Conservation (phyloP, 2,797 vertebrate species). For the Melopsittacus undulatus region DNA sequence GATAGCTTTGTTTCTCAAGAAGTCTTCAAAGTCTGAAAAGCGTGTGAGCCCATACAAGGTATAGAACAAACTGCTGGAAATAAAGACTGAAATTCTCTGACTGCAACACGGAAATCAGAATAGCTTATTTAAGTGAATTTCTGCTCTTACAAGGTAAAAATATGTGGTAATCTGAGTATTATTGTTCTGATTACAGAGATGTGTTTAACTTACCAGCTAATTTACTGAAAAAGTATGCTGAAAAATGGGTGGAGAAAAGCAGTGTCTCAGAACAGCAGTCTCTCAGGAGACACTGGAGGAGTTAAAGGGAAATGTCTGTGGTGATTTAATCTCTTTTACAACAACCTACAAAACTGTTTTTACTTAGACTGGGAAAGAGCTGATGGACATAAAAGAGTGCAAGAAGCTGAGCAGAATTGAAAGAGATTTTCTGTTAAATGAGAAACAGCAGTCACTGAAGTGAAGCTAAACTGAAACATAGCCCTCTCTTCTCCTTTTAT, state of each 20-base stretch:
- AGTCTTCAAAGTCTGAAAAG: background rate
- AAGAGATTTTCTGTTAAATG: constrained; percentile 36
- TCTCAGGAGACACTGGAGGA: background rate
- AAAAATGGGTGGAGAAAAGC: background rate
- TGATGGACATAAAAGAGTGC: constrained; percentile 6
- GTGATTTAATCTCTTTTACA: constrained; percentile 3
- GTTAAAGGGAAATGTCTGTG: background rate
- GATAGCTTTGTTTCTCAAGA: background rate
- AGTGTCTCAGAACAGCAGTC: background rate
- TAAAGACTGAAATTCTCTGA: background rate
- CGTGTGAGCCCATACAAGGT: background rate
- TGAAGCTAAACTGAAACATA: constrained; percentile 22
- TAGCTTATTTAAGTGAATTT: background rate
- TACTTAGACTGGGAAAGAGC: background rate
- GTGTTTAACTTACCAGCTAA: background rate
- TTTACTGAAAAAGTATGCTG: background rate
- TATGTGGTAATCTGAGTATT: background rate
- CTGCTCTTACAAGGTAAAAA: background rate
- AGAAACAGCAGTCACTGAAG: constrained; percentile 28
- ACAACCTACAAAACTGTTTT: background rate
- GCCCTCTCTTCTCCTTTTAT: background rate
- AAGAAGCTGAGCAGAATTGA: background rate
- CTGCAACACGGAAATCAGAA: fast-evolving
- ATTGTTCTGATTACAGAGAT: background rate
- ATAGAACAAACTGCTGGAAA: background rate